Evolutionary conservation across 2,888 invertebrate species (phyloP).

Genomic region (Dasysyrphus tricinctus): DNA sequence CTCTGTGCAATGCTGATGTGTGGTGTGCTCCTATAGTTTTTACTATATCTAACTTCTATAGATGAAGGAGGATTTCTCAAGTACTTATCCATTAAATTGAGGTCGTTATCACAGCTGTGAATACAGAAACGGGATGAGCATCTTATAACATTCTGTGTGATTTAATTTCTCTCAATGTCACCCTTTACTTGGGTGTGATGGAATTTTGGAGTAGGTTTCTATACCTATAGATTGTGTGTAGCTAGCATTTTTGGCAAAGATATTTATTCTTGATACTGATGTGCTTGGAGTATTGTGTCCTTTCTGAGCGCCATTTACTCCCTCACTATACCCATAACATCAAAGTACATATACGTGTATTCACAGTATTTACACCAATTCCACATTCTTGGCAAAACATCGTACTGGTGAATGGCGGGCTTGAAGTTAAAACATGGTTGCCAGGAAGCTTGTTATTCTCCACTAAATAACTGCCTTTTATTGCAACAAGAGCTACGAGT

Average conservation of each 20-base stretch:
- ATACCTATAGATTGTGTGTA: neutral
- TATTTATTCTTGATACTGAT: conserved; percentile 31
- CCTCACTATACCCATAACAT: neutral
- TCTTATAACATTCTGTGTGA: conserved; percentile 49
- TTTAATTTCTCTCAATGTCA: conserved; percentile 65
- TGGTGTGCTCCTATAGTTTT: neutral
- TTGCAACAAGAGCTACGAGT: no score
- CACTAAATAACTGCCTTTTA: no score
- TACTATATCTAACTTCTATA: neutral
- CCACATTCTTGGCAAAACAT: conserved; percentile 38
- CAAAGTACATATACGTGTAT: neutral
- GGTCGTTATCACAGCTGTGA: conserved; percentile 64
- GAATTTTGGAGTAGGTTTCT: neutral
- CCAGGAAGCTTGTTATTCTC: neutral
- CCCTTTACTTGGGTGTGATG: conserved; percentile 22
- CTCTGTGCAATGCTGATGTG: conserved; percentile 1
- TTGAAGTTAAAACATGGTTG: neutral
- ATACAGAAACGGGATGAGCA: conserved; percentile 40
- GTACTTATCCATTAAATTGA: conserved; percentile 66
- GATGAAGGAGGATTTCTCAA: conserved; percentile 44
- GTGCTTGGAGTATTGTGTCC: conserved; percentile 31
- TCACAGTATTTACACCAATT: conserved; percentile 26
- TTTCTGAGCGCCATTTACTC: neutral
- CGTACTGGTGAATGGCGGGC: conserved; percentile 2
- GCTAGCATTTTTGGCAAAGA: conserved; percentile 1